Evolutionary conservation across 1,140 invertebrate genomes (phyloP).

Genomic region (Radopholus similis): DNA sequence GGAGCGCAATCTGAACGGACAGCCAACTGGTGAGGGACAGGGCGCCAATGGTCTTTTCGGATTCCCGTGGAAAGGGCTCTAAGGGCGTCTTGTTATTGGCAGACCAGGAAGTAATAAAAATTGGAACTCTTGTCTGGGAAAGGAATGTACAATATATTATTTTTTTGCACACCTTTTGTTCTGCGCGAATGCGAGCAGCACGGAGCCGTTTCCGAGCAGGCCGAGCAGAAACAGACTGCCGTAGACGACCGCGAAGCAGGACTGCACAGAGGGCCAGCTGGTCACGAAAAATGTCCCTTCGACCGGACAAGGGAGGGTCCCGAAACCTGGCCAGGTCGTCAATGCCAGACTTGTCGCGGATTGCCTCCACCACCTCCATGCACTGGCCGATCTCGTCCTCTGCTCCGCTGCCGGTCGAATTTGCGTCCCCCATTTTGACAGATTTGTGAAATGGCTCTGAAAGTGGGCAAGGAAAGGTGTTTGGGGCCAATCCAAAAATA

Average conservation of each 20-base stretch:
- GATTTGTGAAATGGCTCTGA: too few relatives aligned
- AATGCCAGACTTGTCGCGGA: conserved; percentile 50
- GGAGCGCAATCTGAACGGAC: conserved; percentile 47
- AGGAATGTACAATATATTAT: too few relatives aligned
- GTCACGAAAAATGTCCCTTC: not conserved
- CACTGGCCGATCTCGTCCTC: too few relatives aligned
- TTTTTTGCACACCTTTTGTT: conserved; percentile 44
- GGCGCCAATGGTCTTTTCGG: not conserved
- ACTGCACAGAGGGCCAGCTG: conserved; percentile 40
- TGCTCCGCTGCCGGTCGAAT: too few relatives aligned
- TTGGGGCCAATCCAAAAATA: too few relatives aligned
- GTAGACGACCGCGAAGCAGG: conserved; percentile 48
- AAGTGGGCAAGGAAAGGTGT: too few relatives aligned
- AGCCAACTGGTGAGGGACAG: not conserved
- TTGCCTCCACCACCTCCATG: conserved; percentile 46
- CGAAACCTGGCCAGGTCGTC: conserved; percentile 52
- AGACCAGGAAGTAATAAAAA: too few relatives aligned
- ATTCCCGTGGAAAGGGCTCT: too few relatives aligned
- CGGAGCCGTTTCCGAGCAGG: conserved; percentile 53
- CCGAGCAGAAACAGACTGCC: conserved; percentile 48
- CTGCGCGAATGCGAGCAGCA: conserved; percentile 47
- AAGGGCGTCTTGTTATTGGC: too few relatives aligned
- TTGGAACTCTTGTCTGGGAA: too few relatives aligned
- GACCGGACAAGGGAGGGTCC: not conserved
- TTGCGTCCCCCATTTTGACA: too few relatives aligned